Evolutionary conservation across 2,113 vertebrate genomes (phyloP).

Genomic region (Monopterus albus): DNA sequence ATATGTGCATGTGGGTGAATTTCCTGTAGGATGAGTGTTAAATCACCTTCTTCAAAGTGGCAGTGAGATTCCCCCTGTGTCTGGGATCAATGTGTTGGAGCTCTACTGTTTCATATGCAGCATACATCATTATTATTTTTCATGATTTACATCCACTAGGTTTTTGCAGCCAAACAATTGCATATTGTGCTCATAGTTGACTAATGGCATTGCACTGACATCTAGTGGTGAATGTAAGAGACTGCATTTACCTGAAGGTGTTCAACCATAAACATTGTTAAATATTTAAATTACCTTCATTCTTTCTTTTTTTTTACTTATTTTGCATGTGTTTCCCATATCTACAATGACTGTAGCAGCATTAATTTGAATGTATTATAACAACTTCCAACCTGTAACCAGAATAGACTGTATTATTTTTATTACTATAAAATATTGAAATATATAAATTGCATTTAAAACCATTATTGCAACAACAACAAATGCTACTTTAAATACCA

Average conservation of each 20-base stretch:
- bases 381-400: not conserved
- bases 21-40: not conserved
- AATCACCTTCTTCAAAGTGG: constrained; percentile 24
- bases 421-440: not conserved
- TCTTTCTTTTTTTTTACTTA: too few relatives aligned
- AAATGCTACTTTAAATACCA: not conserved
- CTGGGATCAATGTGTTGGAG: constrained; percentile 39
- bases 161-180: not conserved
- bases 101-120: constrained; percentile 20
- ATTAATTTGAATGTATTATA: not conserved
- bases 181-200: not conserved
- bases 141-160: constrained; percentile 6
- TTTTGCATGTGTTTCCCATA: not conserved
- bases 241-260: not conserved
- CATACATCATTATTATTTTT: constrained; percentile 15
- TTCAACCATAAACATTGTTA: not conserved
- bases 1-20: not conserved
- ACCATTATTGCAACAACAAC: not conserved
- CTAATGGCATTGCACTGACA: constrained; percentile 53
- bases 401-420: not conserved
- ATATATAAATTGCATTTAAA: not conserved
- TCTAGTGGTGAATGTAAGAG: constrained; percentile 40
- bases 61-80: constrained; percentile 12
- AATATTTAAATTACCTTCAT: too few relatives aligned
- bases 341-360: not conserved